Evolutionary conservation across 2,888 invertebrate species (phyloP), one percentile per base, ranked within the genome.

Genomic region (Tethea ocularis): DNA sequence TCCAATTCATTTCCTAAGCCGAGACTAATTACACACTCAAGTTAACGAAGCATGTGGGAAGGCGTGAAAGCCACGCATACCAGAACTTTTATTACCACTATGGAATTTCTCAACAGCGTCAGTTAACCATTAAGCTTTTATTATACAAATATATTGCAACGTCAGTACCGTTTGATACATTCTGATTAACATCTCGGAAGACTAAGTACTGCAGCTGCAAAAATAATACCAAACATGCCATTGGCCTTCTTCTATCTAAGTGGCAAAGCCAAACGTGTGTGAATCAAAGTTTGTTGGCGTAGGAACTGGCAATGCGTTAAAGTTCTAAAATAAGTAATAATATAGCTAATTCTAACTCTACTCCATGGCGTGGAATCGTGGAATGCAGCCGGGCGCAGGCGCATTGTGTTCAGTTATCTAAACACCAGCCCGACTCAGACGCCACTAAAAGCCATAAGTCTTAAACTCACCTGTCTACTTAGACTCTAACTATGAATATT

Each of bases 281-380:
- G 70, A 71, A 70, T 56, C 65, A 62, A 56, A 33, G 20, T 8
- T 26, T 41, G 33, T 36, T 24, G 6, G 24, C 24, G 46, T 33
- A n/a, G n/a, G n/a, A n/a, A 51, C 65, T 68, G 67, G 69, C 68
- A 64, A 70, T 72, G 74, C 61, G 67, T 75, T n/a, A 74, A 74
- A 74, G 76, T 73, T 81, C 76, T 83, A 78, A 83, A 85, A 85
- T 83, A 82, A 81, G 80, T 84, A n/a, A n/a, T n/a, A n/a, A n/a
- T 84, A 87, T 84, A 74, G 82, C 82, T 84, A 86, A 86, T 86
- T 82, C 83, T 75, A 65, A 71, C 71, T 78, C 75, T 67, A 75
- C 77, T 70, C 70, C 70, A 77, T 77, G 81, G 75, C 13, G 26
- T 26, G 26, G n/a, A n/a, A 8, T 5, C 63, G 68, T 69, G 87